phyloP scores from a whole-genome alignment of 2,797 vertebrate genomes.

The Amphiprion clarkii region DNA sequence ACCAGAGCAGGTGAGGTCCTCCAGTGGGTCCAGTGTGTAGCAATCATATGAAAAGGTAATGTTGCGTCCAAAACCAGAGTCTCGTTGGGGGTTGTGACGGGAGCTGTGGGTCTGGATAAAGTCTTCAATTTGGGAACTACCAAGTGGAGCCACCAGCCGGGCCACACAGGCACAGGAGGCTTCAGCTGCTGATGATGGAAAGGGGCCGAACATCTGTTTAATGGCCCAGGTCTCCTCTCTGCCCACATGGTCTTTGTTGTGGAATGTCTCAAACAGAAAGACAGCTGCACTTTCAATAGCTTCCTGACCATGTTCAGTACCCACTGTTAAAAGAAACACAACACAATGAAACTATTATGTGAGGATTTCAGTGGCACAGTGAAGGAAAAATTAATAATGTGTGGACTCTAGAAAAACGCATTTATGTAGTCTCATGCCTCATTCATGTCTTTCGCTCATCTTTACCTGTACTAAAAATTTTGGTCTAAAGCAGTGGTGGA shows the following conservation, averaged over 20 bases:
- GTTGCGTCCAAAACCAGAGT: conserved; percentile 89
- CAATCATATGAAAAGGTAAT: conserved; percentile 93
- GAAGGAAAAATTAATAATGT: too few species aligned
- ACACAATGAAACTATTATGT: conserved; percentile 1
- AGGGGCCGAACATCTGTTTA: conserved; percentile 96
- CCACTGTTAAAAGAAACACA: conserved; percentile 84
- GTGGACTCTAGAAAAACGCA: too few species aligned
- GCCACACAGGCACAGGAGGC: conserved; percentile 86
- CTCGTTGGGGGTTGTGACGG: conserved; percentile 61
- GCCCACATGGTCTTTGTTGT: conserved; percentile 90
- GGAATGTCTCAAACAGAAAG: conserved; percentile 94
- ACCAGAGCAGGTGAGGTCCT: conserved; percentile 81
- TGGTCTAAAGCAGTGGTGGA: not conserved
- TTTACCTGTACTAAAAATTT: not conserved
- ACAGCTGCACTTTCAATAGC: conserved; percentile 92
- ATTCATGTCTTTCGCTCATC: not conserved
- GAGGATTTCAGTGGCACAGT: too few species aligned
- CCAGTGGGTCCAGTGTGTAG: conserved; percentile 90
- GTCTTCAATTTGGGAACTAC: conserved; percentile 85
- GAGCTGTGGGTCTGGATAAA: conserved; percentile 86
- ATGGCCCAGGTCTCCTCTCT: conserved; percentile 92
- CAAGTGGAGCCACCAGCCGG: conserved; percentile 86
- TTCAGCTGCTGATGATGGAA: conserved; percentile 91
- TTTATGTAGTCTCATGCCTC: too few species aligned
- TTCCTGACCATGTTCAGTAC: conserved; percentile 91